Percentiles rank a stretch among this genome's conserved stretches.
These are phyloP conservation scores for Oreochromis niloticus DNA, from an alignment of 2,113 vertebrate species.

Conservation along the genomic window DNA sequence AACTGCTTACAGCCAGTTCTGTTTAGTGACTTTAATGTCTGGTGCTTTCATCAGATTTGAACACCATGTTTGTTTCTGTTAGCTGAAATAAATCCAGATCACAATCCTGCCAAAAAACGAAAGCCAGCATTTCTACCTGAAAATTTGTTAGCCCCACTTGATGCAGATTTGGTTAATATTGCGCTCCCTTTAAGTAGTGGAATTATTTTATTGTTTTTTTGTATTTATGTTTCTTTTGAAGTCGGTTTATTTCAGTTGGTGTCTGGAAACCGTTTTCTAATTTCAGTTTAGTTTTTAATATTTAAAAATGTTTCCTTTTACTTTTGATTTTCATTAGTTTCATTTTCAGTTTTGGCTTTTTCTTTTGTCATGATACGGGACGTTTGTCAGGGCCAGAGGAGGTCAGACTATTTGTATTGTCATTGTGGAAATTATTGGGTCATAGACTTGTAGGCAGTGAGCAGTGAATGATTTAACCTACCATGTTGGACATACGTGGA, in stretches of 20 bases:
- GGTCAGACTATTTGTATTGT: not conserved
- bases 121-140: not conserved
- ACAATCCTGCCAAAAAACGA: not conserved
- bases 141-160: not conserved
- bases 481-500: not conserved
- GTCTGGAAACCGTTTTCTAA: fast-evolving
- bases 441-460: not conserved
- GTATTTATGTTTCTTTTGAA: not conserved
- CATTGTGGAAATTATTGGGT: not conserved
- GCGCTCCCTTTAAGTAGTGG: not conserved
- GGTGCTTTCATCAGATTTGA: not conserved
- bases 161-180: not conserved
- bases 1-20: not conserved
- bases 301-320: not conserved
- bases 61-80: not conserved
- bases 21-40: not conserved
- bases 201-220: not conserved
- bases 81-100: not conserved
- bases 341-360: not conserved
- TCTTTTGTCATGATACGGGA: not conserved
- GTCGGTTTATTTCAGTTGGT: not conserved
- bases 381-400: not conserved
- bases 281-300: not conserved
- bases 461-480: not conserved
- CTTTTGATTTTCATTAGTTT: not conserved